Conservation (phyloP, 2,888 invertebrate genomes). For the Trissolcus brochymenae region DNA sequence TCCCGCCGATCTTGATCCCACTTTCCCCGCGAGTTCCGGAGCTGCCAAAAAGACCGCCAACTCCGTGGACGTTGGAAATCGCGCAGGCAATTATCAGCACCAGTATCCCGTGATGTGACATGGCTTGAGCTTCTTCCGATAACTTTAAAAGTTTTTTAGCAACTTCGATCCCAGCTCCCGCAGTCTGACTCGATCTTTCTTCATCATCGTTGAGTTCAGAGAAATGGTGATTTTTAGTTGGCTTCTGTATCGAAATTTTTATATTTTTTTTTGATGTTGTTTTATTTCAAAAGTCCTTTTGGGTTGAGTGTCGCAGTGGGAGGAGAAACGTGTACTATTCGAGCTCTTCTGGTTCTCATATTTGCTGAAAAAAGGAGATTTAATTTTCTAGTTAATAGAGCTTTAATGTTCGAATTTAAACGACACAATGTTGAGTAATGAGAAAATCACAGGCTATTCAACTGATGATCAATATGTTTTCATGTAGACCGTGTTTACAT, state of each 20-base stretch:
- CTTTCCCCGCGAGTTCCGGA: constrained; percentile 69
- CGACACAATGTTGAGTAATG: not conserved
- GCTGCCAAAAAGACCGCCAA: constrained; percentile 61
- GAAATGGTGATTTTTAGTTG: constrained; percentile 7
- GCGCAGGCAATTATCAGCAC: constrained; percentile 48
- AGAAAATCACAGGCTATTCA: not conserved
- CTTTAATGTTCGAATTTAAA: not conserved
- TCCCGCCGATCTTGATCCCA: constrained; percentile 71
- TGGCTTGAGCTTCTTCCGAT: constrained; percentile 19
- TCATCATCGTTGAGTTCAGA: constrained; percentile 15
- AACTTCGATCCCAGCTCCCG: constrained; percentile 18
- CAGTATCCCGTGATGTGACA: constrained; percentile 41
- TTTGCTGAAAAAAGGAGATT: not conserved
- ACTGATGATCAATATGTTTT: not conserved
- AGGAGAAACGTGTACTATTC: not conserved
- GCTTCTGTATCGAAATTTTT: not conserved
- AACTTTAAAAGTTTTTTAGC: constrained; percentile 22
- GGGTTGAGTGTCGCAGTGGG: not conserved
- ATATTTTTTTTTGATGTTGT: not conserved
- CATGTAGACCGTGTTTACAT: not conserved
- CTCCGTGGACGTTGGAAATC: constrained; percentile 49
- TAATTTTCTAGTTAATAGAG: too few relatives aligned
- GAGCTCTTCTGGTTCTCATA: not conserved
- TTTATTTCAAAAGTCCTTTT: not conserved
- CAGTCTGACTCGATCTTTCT: constrained; percentile 13